These are phyloP conservation scores for Rhynchophorus ferrugineus DNA, from an alignment of 1,140 invertebrate genomes.

Conservation along the genomic window DNA sequence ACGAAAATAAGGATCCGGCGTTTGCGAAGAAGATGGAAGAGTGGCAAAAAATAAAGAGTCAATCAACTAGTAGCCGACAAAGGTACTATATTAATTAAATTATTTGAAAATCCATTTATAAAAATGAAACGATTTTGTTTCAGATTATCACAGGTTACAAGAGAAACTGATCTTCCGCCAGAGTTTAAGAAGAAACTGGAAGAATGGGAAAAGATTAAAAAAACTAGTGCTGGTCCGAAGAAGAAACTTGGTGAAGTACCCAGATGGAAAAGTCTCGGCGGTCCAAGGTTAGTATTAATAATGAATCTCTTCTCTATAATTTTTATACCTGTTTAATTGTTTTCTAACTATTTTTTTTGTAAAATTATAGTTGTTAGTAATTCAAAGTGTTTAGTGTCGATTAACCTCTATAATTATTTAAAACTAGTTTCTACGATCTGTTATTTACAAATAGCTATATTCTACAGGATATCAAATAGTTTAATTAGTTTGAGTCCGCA, in stretches of 20 bases:
- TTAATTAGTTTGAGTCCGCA: no score
- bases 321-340: neutral
- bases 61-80: conserved; percentile 18
- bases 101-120: conserved; percentile 1
- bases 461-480: no score
- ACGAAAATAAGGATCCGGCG: conserved; percentile 35
- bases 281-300: conserved; percentile 32
- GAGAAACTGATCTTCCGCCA: conserved; percentile 60
- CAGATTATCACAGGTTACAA: conserved; percentile 28
- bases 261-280: conserved; percentile 51
- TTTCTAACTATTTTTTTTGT: neutral
- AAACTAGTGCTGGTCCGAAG: conserved; percentile 56
- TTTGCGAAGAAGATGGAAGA: conserved; percentile 40
- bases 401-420: no score
- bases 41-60: conserved; percentile 39
- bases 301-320: neutral
- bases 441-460: no score
- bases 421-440: no score
- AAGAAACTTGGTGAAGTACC: conserved; percentile 64
- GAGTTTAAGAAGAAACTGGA: conserved; percentile 75
- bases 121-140: conserved; percentile 4
- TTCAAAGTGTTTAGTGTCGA: no score
- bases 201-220: conserved; percentile 77
- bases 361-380: no score
- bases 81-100: conserved; percentile 4